phyloP scores from a whole-genome alignment of 2,888 invertebrate genomes.

The Lottia gigantea region DNA sequence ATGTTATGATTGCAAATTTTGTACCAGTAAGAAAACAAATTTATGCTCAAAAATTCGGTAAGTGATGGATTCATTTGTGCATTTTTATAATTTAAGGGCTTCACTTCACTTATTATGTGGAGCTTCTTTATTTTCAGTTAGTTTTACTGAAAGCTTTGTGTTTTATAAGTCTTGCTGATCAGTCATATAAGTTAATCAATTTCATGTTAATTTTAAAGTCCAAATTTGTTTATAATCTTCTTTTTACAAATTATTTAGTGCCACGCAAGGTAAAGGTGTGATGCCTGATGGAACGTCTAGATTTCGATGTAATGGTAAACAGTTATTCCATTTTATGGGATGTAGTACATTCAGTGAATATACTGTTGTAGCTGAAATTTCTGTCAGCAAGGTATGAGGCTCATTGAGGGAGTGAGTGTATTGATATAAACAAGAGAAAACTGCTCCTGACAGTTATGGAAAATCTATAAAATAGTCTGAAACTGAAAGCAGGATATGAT shows the following conservation, averaged over 20 bases:
- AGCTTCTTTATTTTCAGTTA: too few species aligned
- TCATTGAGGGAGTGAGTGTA: too few species aligned
- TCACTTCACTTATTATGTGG: too few species aligned
- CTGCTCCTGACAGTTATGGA: too few species aligned
- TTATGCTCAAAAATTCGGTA: constrained; percentile 87
- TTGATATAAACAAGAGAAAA: too few species aligned
- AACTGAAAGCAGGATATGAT: too few species aligned
- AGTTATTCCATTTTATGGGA: constrained; percentile 68
- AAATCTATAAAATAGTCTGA: too few species aligned
- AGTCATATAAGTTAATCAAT: constrained; percentile 17
- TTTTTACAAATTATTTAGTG: constrained; percentile 28
- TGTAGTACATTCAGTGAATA: constrained; percentile 68
- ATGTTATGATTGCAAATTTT: constrained; percentile 94
- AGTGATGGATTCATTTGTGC: not conserved
- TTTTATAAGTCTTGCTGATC: too few species aligned
- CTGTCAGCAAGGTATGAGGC: constrained; percentile 85
- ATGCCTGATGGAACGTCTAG: constrained; percentile 69
- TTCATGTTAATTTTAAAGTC: constrained; percentile 80
- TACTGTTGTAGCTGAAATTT: constrained; percentile 75
- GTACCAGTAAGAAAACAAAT: constrained; percentile 92
- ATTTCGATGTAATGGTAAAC: constrained; percentile 68
- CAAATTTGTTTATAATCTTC: too few species aligned
- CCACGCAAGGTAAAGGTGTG: constrained; percentile 65
- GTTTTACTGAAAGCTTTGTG: too few species aligned
- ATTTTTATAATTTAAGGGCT: too few species aligned